Conservation (phyloP, 1,140 invertebrate species). For the Centruroides vittatus region DNA sequence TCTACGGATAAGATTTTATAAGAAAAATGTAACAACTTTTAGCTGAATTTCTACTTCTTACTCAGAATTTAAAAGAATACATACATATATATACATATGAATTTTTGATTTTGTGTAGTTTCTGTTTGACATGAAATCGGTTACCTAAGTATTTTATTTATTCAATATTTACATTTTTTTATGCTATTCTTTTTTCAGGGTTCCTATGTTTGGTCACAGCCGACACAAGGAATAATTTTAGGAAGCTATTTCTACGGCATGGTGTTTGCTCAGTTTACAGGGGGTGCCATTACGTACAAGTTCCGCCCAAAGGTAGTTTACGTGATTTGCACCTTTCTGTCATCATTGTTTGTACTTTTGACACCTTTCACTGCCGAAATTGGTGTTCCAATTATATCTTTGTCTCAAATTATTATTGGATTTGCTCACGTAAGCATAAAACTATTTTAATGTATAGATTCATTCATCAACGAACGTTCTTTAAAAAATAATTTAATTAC, state of each 20-base stretch:
- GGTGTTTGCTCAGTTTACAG: slow-evolving; percentile 62
- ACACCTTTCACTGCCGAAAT: slow-evolving; percentile 46
- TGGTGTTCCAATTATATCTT: slow-evolving; percentile 27
- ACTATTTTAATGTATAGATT: too few species aligned
- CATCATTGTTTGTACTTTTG: slow-evolving; percentile 62
- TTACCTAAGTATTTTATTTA: too few species aligned
- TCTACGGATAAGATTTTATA: too few species aligned
- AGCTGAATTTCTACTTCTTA: too few species aligned
- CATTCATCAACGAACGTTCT: too few species aligned
- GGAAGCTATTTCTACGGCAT: slow-evolving; percentile 77
- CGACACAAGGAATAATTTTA: slow-evolving; percentile 60
- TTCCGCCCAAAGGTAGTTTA: slow-evolving; percentile 71
- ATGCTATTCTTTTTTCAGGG: slow-evolving; percentile 26
- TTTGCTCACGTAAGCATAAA: slow-evolving; percentile 20
- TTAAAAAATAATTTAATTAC: not conserved
- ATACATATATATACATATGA: too few species aligned
- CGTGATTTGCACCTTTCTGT: slow-evolving; percentile 60
- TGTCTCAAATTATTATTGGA: slow-evolving; percentile 26
- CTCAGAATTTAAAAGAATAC: too few species aligned
- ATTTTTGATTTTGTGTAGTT: too few species aligned
- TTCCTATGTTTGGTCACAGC: slow-evolving; percentile 61
- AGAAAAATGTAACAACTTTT: too few species aligned
- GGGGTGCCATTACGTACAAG: slow-evolving; percentile 55
- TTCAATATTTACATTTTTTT: too few species aligned
- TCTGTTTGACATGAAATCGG: too few species aligned